Evolutionary conservation across 2,797 vertebrate species (phyloP).

Genomic region (Thamnophis elegans): DNA sequence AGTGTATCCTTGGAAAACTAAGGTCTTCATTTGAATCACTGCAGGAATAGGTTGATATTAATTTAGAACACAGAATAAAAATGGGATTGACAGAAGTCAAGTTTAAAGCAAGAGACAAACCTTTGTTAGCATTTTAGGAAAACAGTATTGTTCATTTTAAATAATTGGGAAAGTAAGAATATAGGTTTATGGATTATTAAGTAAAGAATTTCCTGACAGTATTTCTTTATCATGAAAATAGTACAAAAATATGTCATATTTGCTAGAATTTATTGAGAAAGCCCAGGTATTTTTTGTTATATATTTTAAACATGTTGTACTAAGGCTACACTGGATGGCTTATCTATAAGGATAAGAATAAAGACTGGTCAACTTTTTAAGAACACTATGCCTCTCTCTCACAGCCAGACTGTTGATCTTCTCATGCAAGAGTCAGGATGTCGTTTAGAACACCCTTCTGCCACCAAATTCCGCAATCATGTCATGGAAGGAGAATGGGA

Average conservation of each 20-base stretch:
- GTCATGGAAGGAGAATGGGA: constrained; percentile 99
- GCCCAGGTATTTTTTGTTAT: not conserved
- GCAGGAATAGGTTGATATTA: constrained; percentile 34
- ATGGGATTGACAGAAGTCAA: constrained; percentile 63
- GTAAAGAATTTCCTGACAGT: constrained; percentile 35
- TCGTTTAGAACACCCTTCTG: constrained; percentile 97
- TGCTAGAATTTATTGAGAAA: not conserved
- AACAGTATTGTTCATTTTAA: constrained; percentile 76
- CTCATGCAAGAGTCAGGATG: constrained; percentile 99
- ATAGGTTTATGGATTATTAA: constrained; percentile 47
- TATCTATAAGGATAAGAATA: constrained; percentile 70
- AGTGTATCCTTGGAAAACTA: not conserved
- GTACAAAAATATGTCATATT: not conserved
- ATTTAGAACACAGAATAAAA: constrained; percentile 47
- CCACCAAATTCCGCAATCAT: constrained; percentile 99
- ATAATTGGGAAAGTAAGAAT: constrained; percentile 55
- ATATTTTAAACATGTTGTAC: constrained; percentile 42
- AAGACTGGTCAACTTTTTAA: constrained; percentile 70
- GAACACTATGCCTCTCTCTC: constrained; percentile 79
- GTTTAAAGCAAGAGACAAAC: constrained; percentile 68
- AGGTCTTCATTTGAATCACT: constrained; percentile 38
- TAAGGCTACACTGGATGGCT: constrained; percentile 58
- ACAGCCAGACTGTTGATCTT: constrained; percentile 99
- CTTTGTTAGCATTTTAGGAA: constrained; percentile 72
- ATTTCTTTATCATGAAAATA: constrained; percentile 54